Base-by-base conservation (phyloP, 2,797 vertebrate genomes). In the Esox lucius region DNA sequence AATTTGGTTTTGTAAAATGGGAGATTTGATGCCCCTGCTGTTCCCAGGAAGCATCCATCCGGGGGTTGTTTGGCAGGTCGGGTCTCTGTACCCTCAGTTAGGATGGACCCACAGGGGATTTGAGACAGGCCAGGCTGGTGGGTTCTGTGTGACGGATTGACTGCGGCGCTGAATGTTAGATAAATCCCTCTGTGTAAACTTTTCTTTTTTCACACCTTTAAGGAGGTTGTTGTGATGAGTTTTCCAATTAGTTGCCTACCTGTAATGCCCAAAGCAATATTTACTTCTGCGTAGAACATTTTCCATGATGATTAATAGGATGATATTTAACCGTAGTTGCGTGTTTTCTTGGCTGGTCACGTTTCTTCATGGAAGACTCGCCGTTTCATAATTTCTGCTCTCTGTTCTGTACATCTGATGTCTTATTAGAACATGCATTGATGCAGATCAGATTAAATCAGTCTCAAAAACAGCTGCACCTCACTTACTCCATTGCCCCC, bases 101-200 rank as follows among this genome's bases (percentile, higher is more conserved):
- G 56, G 56, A 22, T 22, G n/a, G 84, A 76, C 79, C 80, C 85
- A 86, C 73, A 79, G 79, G 85, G 85, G 84, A 86, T 90, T 90
- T 90, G 85, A 89, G 75, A 84, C 77, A 70, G 81, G 83, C 75
- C 78, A 74, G 80, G 88, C 87, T 91, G 89, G 86, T 90, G 81
- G 79, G 79, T 76, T 76, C 80, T 79, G 81, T 85, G 86, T 86
- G 84, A 86, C 85, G 81, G 83, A 88, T 15, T 24, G 53, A n/a
- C 49, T 53, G 53, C 56, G 59, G 56, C 11, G 19, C 11, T 22
- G 8, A 22, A 22, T 78, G 75, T 78, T 83, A 91, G 85, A 92
- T 89, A 89, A 87, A 82, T 88, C 90, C 88, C 80, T 88, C 91
- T 89, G 91, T 88, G 87, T 89, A 77, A 86, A 85, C 86, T 87